phyloP scores from a whole-genome alignment of 1,140 invertebrate genomes.

The Branchinecta lynchi region DNA sequence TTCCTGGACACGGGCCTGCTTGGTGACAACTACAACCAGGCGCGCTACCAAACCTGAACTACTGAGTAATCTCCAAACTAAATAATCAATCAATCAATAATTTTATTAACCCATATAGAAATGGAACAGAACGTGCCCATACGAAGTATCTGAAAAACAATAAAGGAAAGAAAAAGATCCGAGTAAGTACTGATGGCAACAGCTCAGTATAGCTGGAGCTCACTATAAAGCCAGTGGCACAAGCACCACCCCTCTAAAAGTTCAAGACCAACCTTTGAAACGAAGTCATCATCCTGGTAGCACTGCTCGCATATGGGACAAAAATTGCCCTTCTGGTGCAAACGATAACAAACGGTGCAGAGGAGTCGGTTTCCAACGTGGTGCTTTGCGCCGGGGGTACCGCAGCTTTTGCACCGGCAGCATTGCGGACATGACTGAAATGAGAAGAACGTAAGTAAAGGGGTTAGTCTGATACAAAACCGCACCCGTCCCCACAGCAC shows the following conservation, averaged over 20 bases:
- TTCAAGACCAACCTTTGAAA: conserved; percentile 48
- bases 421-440: conserved; percentile 69
- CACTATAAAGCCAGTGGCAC: no score
- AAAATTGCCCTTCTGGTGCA: conserved; percentile 73
- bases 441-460: background rate
- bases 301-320: conserved; percentile 82
- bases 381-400: conserved; percentile 54
- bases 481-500: no score
- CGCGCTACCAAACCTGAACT: no score
- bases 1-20: background rate
- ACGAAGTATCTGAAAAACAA: no score
- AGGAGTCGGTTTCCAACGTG: conserved; percentile 72
- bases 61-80: no score
- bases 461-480: no score
- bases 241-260: background rate
- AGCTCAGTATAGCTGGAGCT: no score
- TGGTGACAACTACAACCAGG: background rate
- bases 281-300: conserved; percentile 83
- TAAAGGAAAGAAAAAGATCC: no score
- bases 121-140: no score
- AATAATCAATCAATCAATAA: no score
- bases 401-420: conserved; percentile 76
- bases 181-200: no score
- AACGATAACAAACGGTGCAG: conserved; percentile 70
- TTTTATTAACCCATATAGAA: no score